Evolutionary conservation across 2,113 vertebrate genomes (phyloP).

Genomic region (Cololabis saira): DNA sequence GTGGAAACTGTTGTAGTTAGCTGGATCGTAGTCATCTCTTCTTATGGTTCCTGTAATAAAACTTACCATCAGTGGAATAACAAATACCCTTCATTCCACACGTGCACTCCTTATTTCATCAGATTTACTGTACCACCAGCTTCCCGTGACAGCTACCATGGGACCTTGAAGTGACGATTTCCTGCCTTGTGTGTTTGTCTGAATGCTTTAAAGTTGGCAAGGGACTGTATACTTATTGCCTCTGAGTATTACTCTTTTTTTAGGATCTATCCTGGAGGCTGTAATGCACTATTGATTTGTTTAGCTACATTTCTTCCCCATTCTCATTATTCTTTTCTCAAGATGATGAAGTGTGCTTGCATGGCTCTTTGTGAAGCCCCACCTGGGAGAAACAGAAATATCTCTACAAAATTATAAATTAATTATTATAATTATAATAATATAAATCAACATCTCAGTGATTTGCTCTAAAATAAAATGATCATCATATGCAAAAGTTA

Average conservation of each 20-base stretch:
- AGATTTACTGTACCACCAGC: conserved; percentile 55
- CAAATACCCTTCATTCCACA: conserved; percentile 52
- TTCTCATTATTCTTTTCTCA: conserved; percentile 39
- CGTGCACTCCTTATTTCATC: conserved; percentile 36
- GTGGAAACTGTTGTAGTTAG: conserved; percentile 13
- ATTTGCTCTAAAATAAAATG: too few species aligned
- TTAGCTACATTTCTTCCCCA: conserved; percentile 61
- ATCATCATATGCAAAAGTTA: too few species aligned
- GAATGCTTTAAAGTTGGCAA: conserved; percentile 23
- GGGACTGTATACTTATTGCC: conserved; percentile 45
- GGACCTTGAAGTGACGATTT: conserved; percentile 31
- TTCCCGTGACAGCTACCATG: conserved; percentile 41
- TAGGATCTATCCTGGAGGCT: conserved; percentile 50
- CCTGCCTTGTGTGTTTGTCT: conserved; percentile 26
- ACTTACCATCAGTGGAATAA: conserved; percentile 63
- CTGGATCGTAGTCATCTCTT: conserved; percentile 32
- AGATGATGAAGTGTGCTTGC: conserved; percentile 7
- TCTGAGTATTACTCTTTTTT: conserved; percentile 59
- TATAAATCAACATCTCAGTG: too few species aligned
- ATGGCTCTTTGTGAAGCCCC: conserved; percentile 24
- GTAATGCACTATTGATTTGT: conserved; percentile 79
- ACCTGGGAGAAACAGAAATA: conserved; percentile 30
- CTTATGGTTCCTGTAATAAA: conserved; percentile 60
- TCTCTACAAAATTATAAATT: too few species aligned
- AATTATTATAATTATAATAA: too few species aligned